Percentiles rank a stretch among this genome's conserved stretches.
phyloP scores from a whole-genome alignment of 2,888 invertebrate species.

The Acanthosepion esculentum region DNA sequence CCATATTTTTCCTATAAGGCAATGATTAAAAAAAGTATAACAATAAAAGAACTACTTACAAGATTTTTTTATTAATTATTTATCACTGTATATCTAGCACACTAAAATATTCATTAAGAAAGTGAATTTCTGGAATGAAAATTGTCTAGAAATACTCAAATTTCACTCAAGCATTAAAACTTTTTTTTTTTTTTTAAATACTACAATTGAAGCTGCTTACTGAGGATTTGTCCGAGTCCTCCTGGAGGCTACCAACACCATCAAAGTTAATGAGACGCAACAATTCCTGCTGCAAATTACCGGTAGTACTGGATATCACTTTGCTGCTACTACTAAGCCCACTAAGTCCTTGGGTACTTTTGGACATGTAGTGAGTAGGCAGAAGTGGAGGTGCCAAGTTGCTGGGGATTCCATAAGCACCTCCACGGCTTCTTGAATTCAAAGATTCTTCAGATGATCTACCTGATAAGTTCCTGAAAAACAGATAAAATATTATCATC shows the following conservation, averaged over 20 bases:
- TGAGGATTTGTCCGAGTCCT: conserved; percentile 41
- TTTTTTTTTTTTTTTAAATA: conserved; percentile 50
- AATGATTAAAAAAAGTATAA: neutral
- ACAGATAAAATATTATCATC: neutral
- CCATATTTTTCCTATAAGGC: neutral
- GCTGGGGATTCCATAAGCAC: conserved; percentile 52
- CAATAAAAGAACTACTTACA: no score
- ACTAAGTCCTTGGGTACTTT: neutral
- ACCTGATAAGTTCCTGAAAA: conserved; percentile 64
- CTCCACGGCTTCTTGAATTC: conserved; percentile 65
- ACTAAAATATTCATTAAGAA: no score
- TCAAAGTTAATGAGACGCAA: conserved; percentile 91
- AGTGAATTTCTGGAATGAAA: no score
- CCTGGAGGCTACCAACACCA: conserved; percentile 47
- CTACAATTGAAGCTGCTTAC: conserved; percentile 49
- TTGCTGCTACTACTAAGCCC: neutral
- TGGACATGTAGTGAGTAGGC: neutral
- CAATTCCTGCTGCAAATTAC: conserved; percentile 87
- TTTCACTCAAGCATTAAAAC: neutral
- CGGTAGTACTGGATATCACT: conserved; percentile 53
- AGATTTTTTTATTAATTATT: no score
- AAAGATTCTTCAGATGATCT: conserved; percentile 71
- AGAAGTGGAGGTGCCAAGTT: conserved; percentile 59
- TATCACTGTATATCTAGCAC: no score
- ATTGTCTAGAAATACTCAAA: no score